Conservation (phyloP, 2,888 invertebrate genomes). For the Emmelina monodactyla region DNA sequence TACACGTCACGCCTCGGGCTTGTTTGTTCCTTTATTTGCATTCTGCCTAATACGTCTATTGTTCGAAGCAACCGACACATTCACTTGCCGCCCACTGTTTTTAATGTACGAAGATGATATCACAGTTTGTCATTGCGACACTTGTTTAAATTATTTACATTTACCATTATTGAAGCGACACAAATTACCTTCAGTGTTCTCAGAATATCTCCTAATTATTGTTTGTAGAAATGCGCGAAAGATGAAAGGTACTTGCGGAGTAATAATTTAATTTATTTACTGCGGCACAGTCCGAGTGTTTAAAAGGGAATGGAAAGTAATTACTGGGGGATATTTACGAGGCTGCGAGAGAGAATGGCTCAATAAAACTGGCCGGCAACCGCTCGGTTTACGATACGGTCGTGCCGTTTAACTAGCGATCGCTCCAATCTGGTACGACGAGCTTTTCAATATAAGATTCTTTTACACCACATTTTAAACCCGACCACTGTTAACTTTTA, state of each 20-base stretch:
- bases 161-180: too few species aligned
- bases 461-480: too few species aligned
- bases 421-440: constrained; percentile 26
- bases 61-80: constrained; percentile 31
- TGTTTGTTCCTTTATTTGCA: constrained; percentile 33
- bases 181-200: too few species aligned
- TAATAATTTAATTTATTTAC: constrained; percentile 31
- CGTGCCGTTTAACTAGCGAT: constrained; percentile 39
- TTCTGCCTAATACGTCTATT: constrained; percentile 40
- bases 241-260: too few species aligned
- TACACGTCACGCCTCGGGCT: constrained; percentile 18
- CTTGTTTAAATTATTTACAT: too few species aligned
- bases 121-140: constrained; percentile 26
- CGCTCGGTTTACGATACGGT: constrained; percentile 39
- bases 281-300: constrained; percentile 34
- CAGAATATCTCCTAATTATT: too few species aligned
- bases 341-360: constrained; percentile 44
- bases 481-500: too few species aligned
- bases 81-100: constrained; percentile 41
- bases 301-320: constrained; percentile 54
- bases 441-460: constrained; percentile 7
- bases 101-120: constrained; percentile 40
- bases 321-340: constrained; percentile 57
- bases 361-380: constrained; percentile 57
- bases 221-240: too few species aligned